Conservation (phyloP, 30 jellyfish, hydroid and myxozoan species). For the Aurelia aurita region DNA sequence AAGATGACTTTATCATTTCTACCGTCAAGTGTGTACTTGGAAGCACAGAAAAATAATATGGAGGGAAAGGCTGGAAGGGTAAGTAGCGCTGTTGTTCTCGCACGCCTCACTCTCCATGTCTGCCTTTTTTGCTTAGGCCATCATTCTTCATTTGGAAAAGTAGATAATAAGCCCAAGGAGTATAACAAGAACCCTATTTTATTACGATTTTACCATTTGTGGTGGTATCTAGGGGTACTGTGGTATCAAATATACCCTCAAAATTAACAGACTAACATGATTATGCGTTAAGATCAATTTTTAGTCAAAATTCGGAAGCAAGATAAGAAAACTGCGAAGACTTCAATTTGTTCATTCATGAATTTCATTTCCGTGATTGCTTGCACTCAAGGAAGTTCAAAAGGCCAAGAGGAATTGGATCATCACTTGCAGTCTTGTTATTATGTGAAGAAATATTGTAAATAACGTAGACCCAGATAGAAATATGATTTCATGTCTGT, state of each 20-base stretch:
- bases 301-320: too few species aligned
- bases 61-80: conserved; percentile 99
- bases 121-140: neutral
- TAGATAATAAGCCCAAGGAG: neutral
- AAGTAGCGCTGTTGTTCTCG: conserved; percentile 10
- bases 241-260: too few species aligned
- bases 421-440: neutral
- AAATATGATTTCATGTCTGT: neutral
- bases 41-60: conserved; percentile 82
- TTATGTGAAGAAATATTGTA: neutral
- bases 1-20: conserved; percentile 78
- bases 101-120: neutral
- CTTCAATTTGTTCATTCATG: neutral
- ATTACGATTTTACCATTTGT: too few species aligned
- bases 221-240: too few species aligned
- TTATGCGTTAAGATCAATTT: too few species aligned
- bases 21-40: conserved; percentile 87
- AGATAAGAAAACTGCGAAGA: neutral
- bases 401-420: neutral
- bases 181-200: too few species aligned
- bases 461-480: neutral
- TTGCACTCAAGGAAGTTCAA: neutral
- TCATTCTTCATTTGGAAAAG: neutral
- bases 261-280: too few species aligned
- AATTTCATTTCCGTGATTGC: neutral